Evolutionary conservation across 1,140 invertebrate species (phyloP), one percentile per base, ranked within the genome.

Genomic region (Cotesia vestalis): DNA sequence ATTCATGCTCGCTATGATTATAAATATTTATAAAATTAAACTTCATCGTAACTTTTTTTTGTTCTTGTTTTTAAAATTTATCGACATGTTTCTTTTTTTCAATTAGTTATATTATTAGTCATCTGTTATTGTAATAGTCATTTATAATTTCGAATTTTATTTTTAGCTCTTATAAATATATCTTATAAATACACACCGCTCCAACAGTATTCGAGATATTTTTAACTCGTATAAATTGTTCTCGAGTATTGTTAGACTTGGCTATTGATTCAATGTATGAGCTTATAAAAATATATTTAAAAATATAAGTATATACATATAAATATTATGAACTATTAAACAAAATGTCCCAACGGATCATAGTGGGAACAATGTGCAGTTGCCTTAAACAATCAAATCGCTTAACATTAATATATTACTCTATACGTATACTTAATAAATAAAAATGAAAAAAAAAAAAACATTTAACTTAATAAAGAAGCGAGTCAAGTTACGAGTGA

Each of bases 91-190:
- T 8, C 27, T 46, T 9, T 2, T 46, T 46, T 46, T 6, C 40
- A 46, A 46, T 46, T 46, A 46, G 40, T 46, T 46, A 9, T 46
- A 46, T 46, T 6, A 73, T 60, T 73, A 73, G 72, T 73, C 67
- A 73, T 73, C 69, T 73, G 60, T 69, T 69, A 73, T 62, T 73
- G 40, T 71, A 71, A 66, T 73, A 73, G 72, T 73, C 72, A 74
- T 71, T 74, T 74, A 12, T 74, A 69, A 74, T 71, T 71, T 70
- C 62, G 40, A 73, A 63, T 71, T 70, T 34, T 68, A 67, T 59
- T 74, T 66, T 67, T 69, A 74, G 63, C 63, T 74, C 63, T 38
- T 34, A 72, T 66, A 40, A 68, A 46, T 51, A 46, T 51, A n/a
- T 59, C 57, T 4, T 34, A 27, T 27, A 27, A 27, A 27, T 27